phyloP scores from a whole-genome alignment of 2,113 vertebrate genomes.

The Onychostoma macrolepis region DNA sequence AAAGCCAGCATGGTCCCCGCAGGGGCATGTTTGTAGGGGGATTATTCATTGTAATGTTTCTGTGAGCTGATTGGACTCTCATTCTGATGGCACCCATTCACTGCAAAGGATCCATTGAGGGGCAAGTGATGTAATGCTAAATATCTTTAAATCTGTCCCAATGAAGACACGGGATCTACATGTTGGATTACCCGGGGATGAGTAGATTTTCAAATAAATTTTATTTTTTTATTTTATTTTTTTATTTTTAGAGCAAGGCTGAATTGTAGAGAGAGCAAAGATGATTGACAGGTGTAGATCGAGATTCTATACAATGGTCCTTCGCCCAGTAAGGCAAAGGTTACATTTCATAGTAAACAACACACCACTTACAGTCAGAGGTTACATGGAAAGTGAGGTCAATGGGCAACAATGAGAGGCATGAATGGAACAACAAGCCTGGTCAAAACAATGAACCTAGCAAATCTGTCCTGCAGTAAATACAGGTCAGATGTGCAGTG shows the following conservation, averaged over 20 bases:
- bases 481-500: neutral
- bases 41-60: too few relatives aligned
- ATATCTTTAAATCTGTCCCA: neutral
- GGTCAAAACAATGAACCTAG: neutral
- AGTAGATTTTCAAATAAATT: too few relatives aligned
- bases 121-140: neutral
- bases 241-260: neutral
- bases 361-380: constrained; percentile 9
- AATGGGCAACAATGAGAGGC: neutral
- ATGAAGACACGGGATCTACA: neutral
- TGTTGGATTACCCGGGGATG: neutral
- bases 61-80: too few relatives aligned
- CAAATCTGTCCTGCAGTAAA: neutral
- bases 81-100: too few relatives aligned
- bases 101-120: too few relatives aligned
- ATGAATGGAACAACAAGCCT: constrained; percentile 14
- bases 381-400: neutral
- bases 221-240: too few relatives aligned
- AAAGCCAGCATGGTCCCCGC: too few relatives aligned
- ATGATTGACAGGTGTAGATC: neutral
- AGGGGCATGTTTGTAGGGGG: too few relatives aligned
- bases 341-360: constrained; percentile 47
- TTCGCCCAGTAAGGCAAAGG: constrained; percentile 58
- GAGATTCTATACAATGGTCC: constrained; percentile 10
- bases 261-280: neutral